phyloP scores from a whole-genome alignment of 2,113 vertebrate species.

The Pachyramphus minor region DNA sequence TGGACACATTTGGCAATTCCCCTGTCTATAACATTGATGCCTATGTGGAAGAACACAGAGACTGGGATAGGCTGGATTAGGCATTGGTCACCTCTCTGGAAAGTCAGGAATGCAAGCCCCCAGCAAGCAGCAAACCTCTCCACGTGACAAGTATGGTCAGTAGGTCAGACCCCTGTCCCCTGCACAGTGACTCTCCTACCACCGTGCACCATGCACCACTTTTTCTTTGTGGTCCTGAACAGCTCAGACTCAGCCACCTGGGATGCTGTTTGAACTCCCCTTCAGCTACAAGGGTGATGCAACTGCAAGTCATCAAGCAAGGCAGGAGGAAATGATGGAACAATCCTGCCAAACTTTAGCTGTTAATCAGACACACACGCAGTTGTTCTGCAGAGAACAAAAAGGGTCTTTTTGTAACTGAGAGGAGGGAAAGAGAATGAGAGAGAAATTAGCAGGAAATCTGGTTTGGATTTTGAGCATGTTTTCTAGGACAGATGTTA shows the following conservation, averaged over 20 bases:
- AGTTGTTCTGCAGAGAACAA: background rate
- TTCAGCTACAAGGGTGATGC: background rate
- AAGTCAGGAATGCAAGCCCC: background rate
- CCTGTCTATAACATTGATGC: fast-evolving
- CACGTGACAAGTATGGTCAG: background rate
- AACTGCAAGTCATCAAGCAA: background rate
- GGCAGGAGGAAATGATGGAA: background rate
- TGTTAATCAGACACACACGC: background rate
- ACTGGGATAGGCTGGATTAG: background rate
- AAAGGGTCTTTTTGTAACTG: background rate
- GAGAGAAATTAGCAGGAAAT: background rate
- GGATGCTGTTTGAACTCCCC: background rate
- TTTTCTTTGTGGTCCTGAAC: background rate
- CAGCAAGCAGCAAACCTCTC: background rate
- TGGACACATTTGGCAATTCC: background rate
- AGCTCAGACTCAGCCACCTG: background rate
- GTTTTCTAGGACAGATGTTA: background rate
- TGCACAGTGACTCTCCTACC: background rate
- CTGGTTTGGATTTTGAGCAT: background rate
- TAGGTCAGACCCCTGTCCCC: background rate
- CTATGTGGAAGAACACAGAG: background rate
- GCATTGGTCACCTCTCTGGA: fast-evolving
- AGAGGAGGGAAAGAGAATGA: background rate
- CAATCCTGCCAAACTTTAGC: background rate
- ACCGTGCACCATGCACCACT: background rate